Evolutionary conservation across 30 jellyfish, hydroid and myxozoan species (phyloP), one percentile per base, ranked within the genome.

Genomic region (Pseudorhiza aurosa): DNA sequence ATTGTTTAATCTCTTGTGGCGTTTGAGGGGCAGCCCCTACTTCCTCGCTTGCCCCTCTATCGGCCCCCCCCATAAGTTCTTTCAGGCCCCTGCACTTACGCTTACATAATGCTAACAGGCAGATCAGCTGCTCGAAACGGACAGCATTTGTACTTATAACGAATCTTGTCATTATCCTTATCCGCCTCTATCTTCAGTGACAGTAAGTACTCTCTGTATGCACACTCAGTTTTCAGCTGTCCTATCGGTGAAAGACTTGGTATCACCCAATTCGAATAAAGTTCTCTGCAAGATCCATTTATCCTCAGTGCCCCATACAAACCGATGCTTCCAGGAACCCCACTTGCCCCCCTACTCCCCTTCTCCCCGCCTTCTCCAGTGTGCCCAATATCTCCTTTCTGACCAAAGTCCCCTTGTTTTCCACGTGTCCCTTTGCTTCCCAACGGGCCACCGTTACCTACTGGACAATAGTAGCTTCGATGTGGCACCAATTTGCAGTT

Each of bases 251-350:
- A 79, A 10, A 29, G 44, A 33, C 45, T 50, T 1, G 91, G 91
- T 8, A 79, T 37, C 21, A 79, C 91, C 91, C 91, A 79, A 0
- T 43, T 69, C 32, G 91, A 79, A 14, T 14, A 39, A 0, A 63
- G 59, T 56, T 79, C 65, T 58, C 82, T 46, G 18, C 91, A 79
- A 14, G 82, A 36, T 28, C 75, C 75, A 28, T 79, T 63, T 19
- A 60, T 65, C 35, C 65, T 26, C 56, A 79, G 33, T 15, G 91
- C 74, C 3, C 91, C 91, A 44, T 79, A 65, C 62, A 65, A 50
- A 8, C 91, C 91, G 35, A 79, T 79, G 45, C 76, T 33, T 31
- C 91, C 91, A 0, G 83, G 91, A 12, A 65, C 17, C 17, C 91
- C 91, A 24, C 65, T 14, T 2, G 65, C 65, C 0, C 91, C 91